A percentile compares a stretch with the other conserved stretches of the same genome.
These are phyloP conservation scores for Amyelois transitella DNA, from an alignment of 1,140 invertebrate genomes.

Conservation along the genomic window DNA sequence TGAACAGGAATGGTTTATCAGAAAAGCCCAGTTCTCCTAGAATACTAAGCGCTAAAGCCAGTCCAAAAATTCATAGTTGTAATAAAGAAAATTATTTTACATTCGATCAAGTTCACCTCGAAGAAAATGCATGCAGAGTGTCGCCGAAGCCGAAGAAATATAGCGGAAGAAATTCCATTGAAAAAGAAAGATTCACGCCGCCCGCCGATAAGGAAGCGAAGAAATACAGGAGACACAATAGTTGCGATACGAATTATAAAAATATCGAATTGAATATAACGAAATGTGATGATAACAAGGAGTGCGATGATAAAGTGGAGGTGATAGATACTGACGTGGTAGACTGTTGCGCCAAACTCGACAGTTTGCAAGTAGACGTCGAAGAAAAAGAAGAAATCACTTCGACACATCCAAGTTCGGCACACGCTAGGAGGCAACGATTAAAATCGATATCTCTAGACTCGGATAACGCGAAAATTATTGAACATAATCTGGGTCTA, in stretches of 20 bases:
- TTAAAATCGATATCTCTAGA: slow-evolving; percentile 74
- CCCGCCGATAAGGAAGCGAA: slow-evolving; percentile 58
- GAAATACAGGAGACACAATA: slow-evolving; percentile 62
- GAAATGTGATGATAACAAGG: slow-evolving; percentile 45
- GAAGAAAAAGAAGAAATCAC: slow-evolving; percentile 43
- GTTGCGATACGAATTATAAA: slow-evolving; percentile 64
- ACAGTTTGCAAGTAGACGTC: slow-evolving; percentile 42
- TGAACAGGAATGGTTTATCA: slow-evolving; percentile 52
- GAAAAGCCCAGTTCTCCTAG: slow-evolving; percentile 64
- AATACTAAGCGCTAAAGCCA: slow-evolving; percentile 50
- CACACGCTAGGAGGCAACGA: slow-evolving; percentile 62
- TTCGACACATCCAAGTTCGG: slow-evolving; percentile 46
- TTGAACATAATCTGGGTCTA: slow-evolving; percentile 72
- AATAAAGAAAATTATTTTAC: slow-evolving; percentile 70
- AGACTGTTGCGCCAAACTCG: slow-evolving; percentile 61
- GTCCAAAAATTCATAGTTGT: slow-evolving; percentile 59
- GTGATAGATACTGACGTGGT: slow-evolving; percentile 51
- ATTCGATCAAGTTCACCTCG: slow-evolving; percentile 41
- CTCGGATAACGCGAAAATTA: slow-evolving; percentile 74
- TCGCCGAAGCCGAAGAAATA: slow-evolving; percentile 50
- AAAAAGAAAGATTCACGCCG: slow-evolving; percentile 57
- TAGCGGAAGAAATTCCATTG: slow-evolving; percentile 58
- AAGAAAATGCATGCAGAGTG: slow-evolving; percentile 33
- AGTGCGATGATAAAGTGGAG: slow-evolving; percentile 28
- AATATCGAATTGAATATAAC: slow-evolving; percentile 51